Evolutionary conservation across 92 coral and sea anemone species (phyloP), one percentile per base, ranked within the genome.

Genomic region (Epizoanthus rinbou): DNA sequence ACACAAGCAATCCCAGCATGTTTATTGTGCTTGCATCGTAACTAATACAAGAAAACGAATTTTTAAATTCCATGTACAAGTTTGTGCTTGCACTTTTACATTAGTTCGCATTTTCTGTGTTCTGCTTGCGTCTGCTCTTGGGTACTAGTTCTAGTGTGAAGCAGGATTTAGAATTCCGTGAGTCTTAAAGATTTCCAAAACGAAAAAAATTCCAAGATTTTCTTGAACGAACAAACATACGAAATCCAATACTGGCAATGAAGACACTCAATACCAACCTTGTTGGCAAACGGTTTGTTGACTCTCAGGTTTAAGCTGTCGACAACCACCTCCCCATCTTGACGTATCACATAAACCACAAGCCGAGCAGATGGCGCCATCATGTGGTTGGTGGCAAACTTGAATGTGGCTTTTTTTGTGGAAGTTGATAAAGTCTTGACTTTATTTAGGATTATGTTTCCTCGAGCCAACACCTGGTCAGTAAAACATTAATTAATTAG

Each of bases 351-450:
- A 88, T 97, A 97, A 18, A 90, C 98, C 47, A 97, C 64, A 4
- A 97, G 64, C 2, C 91, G 88, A 0, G 93, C 93, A 4, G 93
- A 85, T 4, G 99, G 99, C 0, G 99, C 95, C 99, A 97, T 97
- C 53, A 64, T 39, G 23, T 88, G 73, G 0, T 85, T 66, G 11
- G 97, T 74, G 24, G 64, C 64, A 39, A 97, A 69, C 81, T 68
- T 88, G 45, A 97, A 89, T 0, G 93, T 80, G 6, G 93, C 75
- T 65, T 84, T 73, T 74, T 76, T 92, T 28, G 86, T 79, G 25
- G 81, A 76, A 33, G 79, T 25, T 8, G 91, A 25, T 57, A 85
- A 80, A 41, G 58, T 75, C 15, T 78, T 74, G 43, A 89, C 33
- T n/a, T 82, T 85, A n/a, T 85, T 83, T 5, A 67, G 58, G 15